A percentile compares a stretch with the other conserved stretches of the same genome.
phyloP scores from a whole-genome alignment of 2,888 invertebrate species.

The Rhingia rostrata region DNA sequence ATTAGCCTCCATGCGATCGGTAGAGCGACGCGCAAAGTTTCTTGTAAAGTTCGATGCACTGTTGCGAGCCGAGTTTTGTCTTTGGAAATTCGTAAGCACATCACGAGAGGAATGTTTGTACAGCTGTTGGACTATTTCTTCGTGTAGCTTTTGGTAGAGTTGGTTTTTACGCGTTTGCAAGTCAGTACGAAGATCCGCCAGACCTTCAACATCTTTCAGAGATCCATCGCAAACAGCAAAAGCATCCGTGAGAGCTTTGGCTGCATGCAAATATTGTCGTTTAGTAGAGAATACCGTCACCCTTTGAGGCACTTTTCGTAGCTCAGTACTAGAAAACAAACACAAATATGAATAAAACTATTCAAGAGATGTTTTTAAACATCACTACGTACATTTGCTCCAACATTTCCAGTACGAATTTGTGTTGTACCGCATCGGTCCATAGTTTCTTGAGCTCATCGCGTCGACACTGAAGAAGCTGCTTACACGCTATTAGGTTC shows the following conservation, averaged over 20 bases:
- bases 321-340: conserved; percentile 85
- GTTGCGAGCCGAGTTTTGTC: conserved; percentile 86
- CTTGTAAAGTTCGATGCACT: conserved; percentile 85
- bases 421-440: conserved; percentile 98
- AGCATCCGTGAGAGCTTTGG: conserved; percentile 90
- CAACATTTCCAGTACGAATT: conserved; percentile 93
- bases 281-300: conserved; percentile 86
- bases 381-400: conserved; percentile 89
- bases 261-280: conserved; percentile 93
- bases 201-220: conserved; percentile 91
- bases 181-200: conserved; percentile 90
- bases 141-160: conserved; percentile 87
- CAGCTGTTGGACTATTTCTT: conserved; percentile 89
- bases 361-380: background rate
- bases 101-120: conserved; percentile 86
- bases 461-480: conserved; percentile 92
- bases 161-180: conserved; percentile 86
- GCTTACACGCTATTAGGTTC: conserved; percentile 92
- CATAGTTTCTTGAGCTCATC: conserved; percentile 97
- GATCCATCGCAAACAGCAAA: conserved; percentile 87
- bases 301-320: conserved; percentile 89
- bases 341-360: conserved; percentile 10
- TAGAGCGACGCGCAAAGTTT: conserved; percentile 85
- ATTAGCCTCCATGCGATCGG: conserved; percentile 84
- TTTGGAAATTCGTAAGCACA: conserved; percentile 83